Base-by-base conservation (phyloP, 2,888 invertebrate genomes). In the Parascotia fuliginaria region DNA sequence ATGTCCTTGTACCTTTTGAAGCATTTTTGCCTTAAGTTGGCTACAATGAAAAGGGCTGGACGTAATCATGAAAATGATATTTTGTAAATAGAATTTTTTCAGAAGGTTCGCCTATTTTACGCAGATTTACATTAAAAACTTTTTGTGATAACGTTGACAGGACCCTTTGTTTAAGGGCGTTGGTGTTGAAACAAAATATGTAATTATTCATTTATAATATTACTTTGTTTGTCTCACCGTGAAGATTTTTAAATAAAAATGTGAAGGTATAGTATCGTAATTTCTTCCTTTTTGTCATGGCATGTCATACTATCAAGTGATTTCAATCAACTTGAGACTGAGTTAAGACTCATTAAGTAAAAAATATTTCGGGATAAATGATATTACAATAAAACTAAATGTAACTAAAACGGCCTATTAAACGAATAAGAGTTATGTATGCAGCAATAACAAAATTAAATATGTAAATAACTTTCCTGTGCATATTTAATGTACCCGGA, bases 121-220 rank as follows among this genome's bases (percentile, higher is more conserved):
- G 22, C 38, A 47, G 11, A 47, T 45, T 48, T 39, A 6, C 43
- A 32, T 46, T 51, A 47, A 55, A 54, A 63, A 44, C 29, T 39
- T 49, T 51, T 57, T 62, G 49, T 42, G 31, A 24, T 9, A 7
- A n/a, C 31, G 27, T 36, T 36, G 19, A 37, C 11, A 29, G 28
- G 31, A 28, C 28, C 38, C 28, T 9, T 37, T 12, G 4, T 11
- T 15, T 22, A 41, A 45, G 32, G 38, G 19, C 37, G 16, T 9
- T 36, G 11, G 11, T 19, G 12, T 28, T 9, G 11, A 24, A 45
- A 40, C 16, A 40, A 33, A 39, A 39, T 24, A 39, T 32, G 22
- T 41, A 12, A 37, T 31, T 38, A 22, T 24, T 32, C n/a, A 15
- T 6, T 2, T 13, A 13, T 37, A 24, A 37, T 24, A 37, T 19